phyloP scores from a whole-genome alignment of 2,888 invertebrate genomes.

The Polyploca ridens region DNA sequence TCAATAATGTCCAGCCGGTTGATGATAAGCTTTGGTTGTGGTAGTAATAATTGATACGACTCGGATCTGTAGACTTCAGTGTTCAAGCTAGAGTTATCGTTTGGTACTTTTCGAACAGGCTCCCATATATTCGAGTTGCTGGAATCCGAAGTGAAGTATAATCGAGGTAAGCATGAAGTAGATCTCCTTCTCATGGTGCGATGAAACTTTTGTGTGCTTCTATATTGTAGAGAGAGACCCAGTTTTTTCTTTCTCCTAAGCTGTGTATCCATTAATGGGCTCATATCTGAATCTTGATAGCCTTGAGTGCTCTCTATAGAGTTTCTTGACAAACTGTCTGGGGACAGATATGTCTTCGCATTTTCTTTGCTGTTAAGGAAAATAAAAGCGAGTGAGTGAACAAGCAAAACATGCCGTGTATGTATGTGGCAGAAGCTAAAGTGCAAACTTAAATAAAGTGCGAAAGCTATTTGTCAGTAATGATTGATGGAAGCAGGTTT shows the following conservation, averaged over 20 bases:
- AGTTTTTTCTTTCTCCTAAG: conserved; percentile 50
- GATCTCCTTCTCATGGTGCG: conserved; percentile 37
- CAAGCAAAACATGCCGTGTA: conserved; percentile 19
- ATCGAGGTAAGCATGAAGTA: conserved; percentile 13
- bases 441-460: conserved; percentile 26
- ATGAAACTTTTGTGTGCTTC: conserved; percentile 36
- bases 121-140: conserved; percentile 49
- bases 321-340: conserved; percentile 41
- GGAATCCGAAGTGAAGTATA: conserved; percentile 45
- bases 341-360: conserved; percentile 34
- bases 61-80: conserved; percentile 64
- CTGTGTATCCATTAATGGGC: conserved; percentile 40
- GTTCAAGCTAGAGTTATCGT: conserved; percentile 48
- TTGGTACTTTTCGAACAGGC: conserved; percentile 30
- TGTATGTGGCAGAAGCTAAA: conserved; percentile 44
- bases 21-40: conserved; percentile 31
- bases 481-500: conserved; percentile 75
- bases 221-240: conserved; percentile 35
- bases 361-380: conserved; percentile 49
- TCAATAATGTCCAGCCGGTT: conserved; percentile 53
- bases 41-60: conserved; percentile 66
- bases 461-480: conserved; percentile 21
- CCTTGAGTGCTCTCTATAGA: conserved; percentile 69
- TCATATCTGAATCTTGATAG: conserved; percentile 68
- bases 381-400: conserved; percentile 36